Evolutionary conservation across 2,113 vertebrate genomes (phyloP), one percentile per base, ranked within the genome.

Genomic region (Pseudopipra pipra): DNA sequence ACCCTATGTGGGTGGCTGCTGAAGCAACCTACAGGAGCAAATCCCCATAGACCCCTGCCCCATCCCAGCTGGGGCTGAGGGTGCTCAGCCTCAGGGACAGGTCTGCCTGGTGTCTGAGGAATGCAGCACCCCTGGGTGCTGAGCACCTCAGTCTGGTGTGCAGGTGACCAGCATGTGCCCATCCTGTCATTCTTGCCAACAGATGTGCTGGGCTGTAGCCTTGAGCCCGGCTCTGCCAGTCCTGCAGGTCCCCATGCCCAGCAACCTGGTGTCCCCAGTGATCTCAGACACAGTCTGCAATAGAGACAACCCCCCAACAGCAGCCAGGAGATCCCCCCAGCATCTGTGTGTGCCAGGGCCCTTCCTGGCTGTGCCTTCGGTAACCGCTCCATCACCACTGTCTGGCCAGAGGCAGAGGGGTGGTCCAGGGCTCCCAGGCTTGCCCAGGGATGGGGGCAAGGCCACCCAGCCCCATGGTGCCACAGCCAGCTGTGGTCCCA

Each of bases 11-110:
- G 85, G 54, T 0, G 0, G 71, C 78, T 91, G 62, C 90, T 76
- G 78, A 94, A 66, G 73, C 1, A 3, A 72, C 56, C 68, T 0
- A 0, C 56, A 56, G 70, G 73, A 75, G n/a, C 27, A 87, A 41
- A 49, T 82, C 23, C 49, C 31, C 4, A 1, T 11, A 55, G 51
- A 6, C 51, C 11, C 27, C 17, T 65, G 41, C 39, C 63, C 6
- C 3, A 6, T 51, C 55, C 31, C 2, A 1, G 24, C 12, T 31
- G 66, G 46, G 31, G 20, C 70, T 44, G 15, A 0, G 1, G 11
- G 59, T 83, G 39, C 44, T 85, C 14, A 5, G 67, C 49, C 41
- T 35, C 0, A 2, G 14, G 52, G 37, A 65, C 28, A 39, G 51
- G 18, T 61, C 77, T 91, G 77, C 18, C 35, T 43, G 23, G 20